Conservation (phyloP, 1,140 invertebrate species). For the Drosophila arizonae region DNA sequence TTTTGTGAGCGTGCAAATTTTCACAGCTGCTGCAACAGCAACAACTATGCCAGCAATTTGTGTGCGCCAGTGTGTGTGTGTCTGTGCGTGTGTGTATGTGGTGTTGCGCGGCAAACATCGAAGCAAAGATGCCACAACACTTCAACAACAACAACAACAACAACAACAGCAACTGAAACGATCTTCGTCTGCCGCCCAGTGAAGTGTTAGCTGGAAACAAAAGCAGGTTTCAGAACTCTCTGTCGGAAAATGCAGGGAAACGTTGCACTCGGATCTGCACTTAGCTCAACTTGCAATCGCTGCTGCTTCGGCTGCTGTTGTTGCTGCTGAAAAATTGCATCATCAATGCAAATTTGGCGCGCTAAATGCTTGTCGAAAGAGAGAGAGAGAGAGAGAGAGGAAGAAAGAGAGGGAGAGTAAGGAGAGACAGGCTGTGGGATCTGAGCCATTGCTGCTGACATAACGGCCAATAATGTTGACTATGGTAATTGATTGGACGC, state of each 20-base stretch:
- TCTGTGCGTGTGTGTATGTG: constrained; percentile 9
- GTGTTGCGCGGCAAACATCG: constrained; percentile 47
- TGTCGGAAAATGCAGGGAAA: constrained; percentile 38
- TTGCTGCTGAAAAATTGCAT: constrained; percentile 58
- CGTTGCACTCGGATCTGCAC: constrained; percentile 1
- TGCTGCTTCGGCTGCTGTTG: constrained; percentile 34
- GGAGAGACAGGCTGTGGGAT: background rate
- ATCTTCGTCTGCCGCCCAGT: constrained; percentile 16
- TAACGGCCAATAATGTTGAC: constrained; percentile 43
- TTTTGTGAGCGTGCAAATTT: constrained; percentile 79
- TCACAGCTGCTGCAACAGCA: constrained; percentile 72
- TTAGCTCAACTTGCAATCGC: constrained; percentile 1
- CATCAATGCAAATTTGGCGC: constrained; percentile 75
- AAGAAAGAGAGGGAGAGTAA: background rate
- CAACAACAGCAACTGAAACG: constrained; percentile 23
- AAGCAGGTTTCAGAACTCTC: constrained; percentile 48
- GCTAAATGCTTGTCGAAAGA: constrained; percentile 40
- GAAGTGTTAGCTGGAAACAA: constrained; percentile 34
- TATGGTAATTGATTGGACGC: constrained; percentile 68
- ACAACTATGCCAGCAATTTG: constrained; percentile 75
- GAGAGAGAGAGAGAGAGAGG: background rate
- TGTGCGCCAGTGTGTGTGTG: constrained; percentile 24
- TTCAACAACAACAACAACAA: constrained; percentile 38
- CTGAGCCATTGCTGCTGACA: constrained; percentile 24
- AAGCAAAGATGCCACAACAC: constrained; percentile 57